Evolutionary conservation across 2,797 vertebrate species (phyloP), one percentile per base, ranked within the genome.

Genomic region (Galago senegalensis): DNA sequence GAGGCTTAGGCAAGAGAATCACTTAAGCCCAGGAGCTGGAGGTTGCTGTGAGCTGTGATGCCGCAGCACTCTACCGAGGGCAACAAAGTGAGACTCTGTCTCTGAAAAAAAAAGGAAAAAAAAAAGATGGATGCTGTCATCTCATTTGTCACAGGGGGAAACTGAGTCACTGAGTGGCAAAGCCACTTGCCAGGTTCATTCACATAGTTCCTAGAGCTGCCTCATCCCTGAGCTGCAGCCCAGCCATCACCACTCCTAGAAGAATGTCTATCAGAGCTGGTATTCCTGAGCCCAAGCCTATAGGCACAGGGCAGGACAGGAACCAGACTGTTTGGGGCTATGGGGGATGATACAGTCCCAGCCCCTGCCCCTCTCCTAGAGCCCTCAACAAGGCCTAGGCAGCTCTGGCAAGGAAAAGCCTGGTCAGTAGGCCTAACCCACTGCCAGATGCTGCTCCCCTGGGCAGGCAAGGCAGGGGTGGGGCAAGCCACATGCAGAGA

Each of bases 141-240:
- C 77, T 76, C 31, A 70, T 76, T 53, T 93, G 37, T 92, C 88
- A 94, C 70, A 82, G 63, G 40, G 43, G 25, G 29, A 94, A 91
- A 89, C 37, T 9, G 37, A 95, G 86, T 56, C 75, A 81, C 72
- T 61, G 11, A 61, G 43, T 1, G 2, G 12, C 79, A 92, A 60
- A 86, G 69, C 63, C 81, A 85, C 56, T 86, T 84, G 58, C 72
- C 27, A 80, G 65, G 34, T 27, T 95, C 65, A 80, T 53, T 87
- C 82, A 58, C 20, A 79, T 2, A 86, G 94, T 72, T 11, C 43
- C 37, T 31, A 34, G 70, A 83, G 60, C 67, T 58, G 67, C 79
- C 29, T 21, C 61, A 76, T 56, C 37, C 60, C 70, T 60, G 25
- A 67, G 65, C 73, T 13, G 25, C 40, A 77, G 73, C 25, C n/a